Percentiles rank a stretch among this genome's conserved stretches.
phyloP scores from a whole-genome alignment of 1,140 invertebrate genomes.

The Sinella curviseta region DNA sequence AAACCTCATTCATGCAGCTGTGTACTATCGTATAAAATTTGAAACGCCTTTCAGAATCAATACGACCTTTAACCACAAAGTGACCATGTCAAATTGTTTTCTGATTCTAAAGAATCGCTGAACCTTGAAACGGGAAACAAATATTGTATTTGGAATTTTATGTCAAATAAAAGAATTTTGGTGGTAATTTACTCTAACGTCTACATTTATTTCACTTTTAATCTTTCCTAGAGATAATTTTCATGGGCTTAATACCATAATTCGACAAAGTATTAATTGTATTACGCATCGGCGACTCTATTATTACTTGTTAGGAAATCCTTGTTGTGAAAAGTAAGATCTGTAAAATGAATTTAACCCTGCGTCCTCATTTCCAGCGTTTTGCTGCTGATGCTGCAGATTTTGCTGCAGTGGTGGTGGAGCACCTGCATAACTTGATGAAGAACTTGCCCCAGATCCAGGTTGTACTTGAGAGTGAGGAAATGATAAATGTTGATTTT shows the following conservation, averaged over 20 bases:
- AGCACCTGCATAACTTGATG: no score
- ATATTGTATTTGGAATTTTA: no score
- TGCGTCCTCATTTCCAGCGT: neutral
- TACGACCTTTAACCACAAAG: neutral
- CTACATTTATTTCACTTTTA: no score
- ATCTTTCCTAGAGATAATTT: no score
- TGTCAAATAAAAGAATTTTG: no score
- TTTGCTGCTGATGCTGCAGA: neutral
- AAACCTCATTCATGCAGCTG: no score
- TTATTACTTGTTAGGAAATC: no score
- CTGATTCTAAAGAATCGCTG: neutral
- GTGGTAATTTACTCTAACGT: no score
- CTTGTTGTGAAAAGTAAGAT: neutral
- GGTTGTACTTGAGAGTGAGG: neutral
- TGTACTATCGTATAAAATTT: neutral
- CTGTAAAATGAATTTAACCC: neutral
- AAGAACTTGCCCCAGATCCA: neutral
- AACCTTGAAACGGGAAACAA: neutral
- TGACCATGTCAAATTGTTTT: no score
- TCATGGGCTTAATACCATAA: no score
- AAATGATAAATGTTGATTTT: neutral
- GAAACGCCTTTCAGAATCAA: neutral
- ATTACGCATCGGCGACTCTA: no score
- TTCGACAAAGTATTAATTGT: no score
- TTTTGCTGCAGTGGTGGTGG: neutral